A percentile compares a stretch with the other conserved stretches of the same genome.
Conservation (phyloP, 2,113 vertebrate species). For the Peromyscus leucopus region DNA sequence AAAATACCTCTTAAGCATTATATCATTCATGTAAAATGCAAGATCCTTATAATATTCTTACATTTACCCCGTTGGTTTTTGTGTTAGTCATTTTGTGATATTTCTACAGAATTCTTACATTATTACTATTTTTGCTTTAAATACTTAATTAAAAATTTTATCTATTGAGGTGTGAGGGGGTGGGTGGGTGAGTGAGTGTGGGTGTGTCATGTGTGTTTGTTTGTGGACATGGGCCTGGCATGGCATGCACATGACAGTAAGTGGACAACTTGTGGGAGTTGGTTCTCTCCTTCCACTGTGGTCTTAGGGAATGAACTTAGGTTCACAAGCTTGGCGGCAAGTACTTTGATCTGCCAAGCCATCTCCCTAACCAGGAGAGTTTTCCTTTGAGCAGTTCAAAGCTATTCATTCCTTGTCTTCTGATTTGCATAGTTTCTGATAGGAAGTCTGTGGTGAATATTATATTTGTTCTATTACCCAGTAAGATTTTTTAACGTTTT, state of each 20-base stretch:
- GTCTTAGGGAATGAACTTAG: neutral
- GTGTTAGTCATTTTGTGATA: neutral
- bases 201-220: neutral
- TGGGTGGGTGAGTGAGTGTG: neutral
- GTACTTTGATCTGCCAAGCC: neutral
- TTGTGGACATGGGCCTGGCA: neutral
- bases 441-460: neutral
- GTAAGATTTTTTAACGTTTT: neutral
- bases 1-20: neutral
- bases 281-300: neutral
- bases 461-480: neutral
- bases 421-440: neutral
- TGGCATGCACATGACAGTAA: neutral
- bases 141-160: neutral
- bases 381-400: neutral
- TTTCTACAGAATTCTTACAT: neutral
- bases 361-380: neutral
- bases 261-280: neutral
- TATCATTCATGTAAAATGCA: neutral
- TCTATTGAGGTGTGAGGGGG: neutral
- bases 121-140: neutral
- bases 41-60: neutral
- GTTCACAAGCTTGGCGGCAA: neutral
- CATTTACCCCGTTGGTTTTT: neutral
- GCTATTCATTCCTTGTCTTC: neutral